Evolutionary conservation across 2,888 invertebrate genomes (phyloP).

Genomic region (Stomorhina lunata): DNA sequence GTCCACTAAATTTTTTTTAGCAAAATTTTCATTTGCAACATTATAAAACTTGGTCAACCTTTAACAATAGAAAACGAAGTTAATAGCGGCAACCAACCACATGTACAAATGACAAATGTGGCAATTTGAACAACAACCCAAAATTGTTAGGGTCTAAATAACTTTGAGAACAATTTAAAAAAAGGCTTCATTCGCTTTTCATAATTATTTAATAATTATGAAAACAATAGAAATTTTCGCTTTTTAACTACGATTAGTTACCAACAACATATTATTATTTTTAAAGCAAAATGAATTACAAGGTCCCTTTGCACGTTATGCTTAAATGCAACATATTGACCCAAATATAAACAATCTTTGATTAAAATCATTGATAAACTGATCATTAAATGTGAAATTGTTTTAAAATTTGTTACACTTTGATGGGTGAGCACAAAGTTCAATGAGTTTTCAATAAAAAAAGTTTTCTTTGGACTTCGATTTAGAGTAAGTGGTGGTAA

Average conservation of each 20-base stretch:
- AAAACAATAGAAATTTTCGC: conserved; percentile 41
- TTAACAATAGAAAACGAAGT: conserved; percentile 51
- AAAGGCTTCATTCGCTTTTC: conserved; percentile 26
- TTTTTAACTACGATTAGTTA: conserved; percentile 18
- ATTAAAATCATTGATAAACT: not conserved
- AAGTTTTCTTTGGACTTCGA: no score
- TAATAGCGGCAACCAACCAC: conserved; percentile 16
- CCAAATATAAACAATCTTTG: conserved; percentile 40
- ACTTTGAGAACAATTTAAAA: conserved; percentile 58
- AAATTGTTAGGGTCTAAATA: conserved; percentile 63
- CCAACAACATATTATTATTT: not conserved
- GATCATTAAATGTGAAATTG: not conserved
- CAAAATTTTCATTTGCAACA: conserved; percentile 27
- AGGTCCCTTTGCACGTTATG: conserved; percentile 47
- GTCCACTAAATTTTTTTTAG: conserved; percentile 36
- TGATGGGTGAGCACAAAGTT: not conserved
- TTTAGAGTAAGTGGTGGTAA: no score
- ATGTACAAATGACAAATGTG: conserved; percentile 53
- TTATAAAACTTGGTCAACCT: conserved; percentile 57
- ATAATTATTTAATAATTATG: conserved; percentile 54
- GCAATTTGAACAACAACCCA: conserved; percentile 37
- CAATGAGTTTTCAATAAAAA: not conserved
- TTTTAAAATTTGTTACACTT: conserved; percentile 17
- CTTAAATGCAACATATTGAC: conserved; percentile 55
- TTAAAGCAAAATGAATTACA: conserved; percentile 23